phyloP scores from a whole-genome alignment of 2,888 invertebrate species.

The Caradrina clavipalpis region DNA sequence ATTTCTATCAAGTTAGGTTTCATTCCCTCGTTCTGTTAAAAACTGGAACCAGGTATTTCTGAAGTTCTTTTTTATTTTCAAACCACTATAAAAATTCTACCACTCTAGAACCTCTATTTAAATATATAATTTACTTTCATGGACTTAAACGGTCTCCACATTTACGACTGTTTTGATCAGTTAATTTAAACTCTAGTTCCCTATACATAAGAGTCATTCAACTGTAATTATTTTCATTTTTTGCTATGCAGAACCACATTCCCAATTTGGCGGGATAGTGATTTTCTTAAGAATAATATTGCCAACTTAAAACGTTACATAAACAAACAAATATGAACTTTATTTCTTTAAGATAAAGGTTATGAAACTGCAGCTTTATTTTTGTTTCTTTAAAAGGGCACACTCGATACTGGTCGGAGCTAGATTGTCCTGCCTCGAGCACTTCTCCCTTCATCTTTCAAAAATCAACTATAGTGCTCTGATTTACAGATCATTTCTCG shows the following conservation, averaged over 20 bases:
- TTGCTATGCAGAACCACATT: conserved; percentile 71
- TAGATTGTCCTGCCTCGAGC: conserved; percentile 77
- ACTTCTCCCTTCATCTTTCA: conserved; percentile 48
- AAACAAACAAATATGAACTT: conserved; percentile 59
- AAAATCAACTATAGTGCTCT: conserved; percentile 65
- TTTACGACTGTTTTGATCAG: neutral
- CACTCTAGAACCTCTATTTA: conserved; percentile 39
- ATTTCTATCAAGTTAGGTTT: conserved; percentile 5
- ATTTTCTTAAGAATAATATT: conserved; percentile 67
- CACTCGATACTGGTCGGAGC: conserved; percentile 75
- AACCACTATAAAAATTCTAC: conserved; percentile 28
- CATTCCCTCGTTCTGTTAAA: conserved; percentile 20
- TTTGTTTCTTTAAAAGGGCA: conserved; percentile 75
- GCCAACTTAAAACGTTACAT: conserved; percentile 28
- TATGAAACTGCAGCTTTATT: conserved; percentile 51
- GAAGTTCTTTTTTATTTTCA: conserved; percentile 10
- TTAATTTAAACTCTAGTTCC: conserved; percentile 37
- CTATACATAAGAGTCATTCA: conserved; percentile 34
- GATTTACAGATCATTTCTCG: conserved; percentile 66
- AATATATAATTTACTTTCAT: conserved; percentile 44
- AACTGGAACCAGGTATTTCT: conserved; percentile 18
- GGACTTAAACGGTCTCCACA: conserved; percentile 12
- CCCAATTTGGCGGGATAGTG: conserved; percentile 75
- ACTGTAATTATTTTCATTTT: conserved; percentile 58
- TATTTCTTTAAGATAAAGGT: conserved; percentile 56